Conservation (phyloP, 2,888 invertebrate species). For the Tupiocoris notatus region DNA sequence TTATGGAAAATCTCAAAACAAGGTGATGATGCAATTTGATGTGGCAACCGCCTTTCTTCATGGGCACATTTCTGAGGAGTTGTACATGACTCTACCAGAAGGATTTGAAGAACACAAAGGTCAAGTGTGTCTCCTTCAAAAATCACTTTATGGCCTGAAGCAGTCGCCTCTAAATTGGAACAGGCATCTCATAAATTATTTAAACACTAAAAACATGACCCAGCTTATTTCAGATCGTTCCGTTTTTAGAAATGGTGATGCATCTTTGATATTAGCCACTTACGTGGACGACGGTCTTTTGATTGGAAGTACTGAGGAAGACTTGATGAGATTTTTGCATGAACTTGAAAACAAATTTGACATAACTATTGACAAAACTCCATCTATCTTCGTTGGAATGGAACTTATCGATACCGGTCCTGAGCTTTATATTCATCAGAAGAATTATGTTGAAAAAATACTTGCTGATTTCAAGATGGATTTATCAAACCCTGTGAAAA, state of each 20-base stretch:
- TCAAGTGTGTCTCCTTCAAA: constrained; percentile 17
- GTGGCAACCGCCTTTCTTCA: constrained; percentile 22
- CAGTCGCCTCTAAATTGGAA: constrained; percentile 24
- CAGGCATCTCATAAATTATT: background rate
- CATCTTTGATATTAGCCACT: background rate
- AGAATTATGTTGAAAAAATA: background rate
- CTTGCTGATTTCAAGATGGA: background rate
- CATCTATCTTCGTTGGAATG: background rate
- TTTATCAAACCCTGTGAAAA: background rate
- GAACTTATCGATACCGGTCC: background rate
- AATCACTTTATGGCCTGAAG: constrained; percentile 25
- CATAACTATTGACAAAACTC: background rate
- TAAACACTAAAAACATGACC: background rate
- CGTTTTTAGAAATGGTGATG: background rate
- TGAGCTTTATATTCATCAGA: background rate
- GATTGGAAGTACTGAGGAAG: background rate
- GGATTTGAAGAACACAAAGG: background rate
- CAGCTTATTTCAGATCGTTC: too few relatives aligned
- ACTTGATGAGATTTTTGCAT: background rate
- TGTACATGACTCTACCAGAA: background rate
- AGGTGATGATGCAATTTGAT: constrained; percentile 15
- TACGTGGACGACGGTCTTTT: background rate
- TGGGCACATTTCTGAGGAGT: background rate
- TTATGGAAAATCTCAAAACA: background rate
- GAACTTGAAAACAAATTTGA: background rate